Evolutionary conservation across 2,797 vertebrate genomes (phyloP), one percentile per base, ranked within the genome.

Genomic region (Anabas testudineus): DNA sequence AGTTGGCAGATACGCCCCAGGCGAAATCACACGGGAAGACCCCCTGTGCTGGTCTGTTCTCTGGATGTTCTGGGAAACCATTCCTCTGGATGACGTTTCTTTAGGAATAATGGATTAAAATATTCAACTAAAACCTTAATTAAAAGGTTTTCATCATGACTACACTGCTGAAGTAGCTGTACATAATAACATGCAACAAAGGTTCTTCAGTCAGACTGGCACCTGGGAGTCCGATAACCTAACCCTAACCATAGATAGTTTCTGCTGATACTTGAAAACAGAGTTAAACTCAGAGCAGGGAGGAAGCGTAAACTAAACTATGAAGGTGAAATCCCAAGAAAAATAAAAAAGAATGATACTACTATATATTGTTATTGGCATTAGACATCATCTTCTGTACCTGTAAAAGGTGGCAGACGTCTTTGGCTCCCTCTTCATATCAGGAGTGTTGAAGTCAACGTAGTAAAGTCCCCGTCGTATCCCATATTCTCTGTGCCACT

Each of bases 401-500:
- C 76, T 91, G 92, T 98, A 99, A 82, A 99, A 99, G 52, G 94
- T 91, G 66, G 96, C 96, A 2, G 98, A 99, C n/a, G 96, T 97
- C 87, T 99, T 99, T 0, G 96, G 95, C 76, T 95, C 88, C 82
- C 97, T 36, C 79, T 95, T 96, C 93, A 98, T 95, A 80, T 97
- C 95, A 0, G 92, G 90, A 63, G 96, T 96, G 85, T 95, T 93
- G 84, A 99, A 99, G 92, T 99, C 96, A 0, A 99, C 92, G 2
- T 97, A 98, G 89, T 96, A 99, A 26, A 99, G 94, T 2, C 98
- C 98, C 2, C 96, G 94, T 2, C 98, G 91, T 78, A 98, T 97
- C 61, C 90, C 94, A 19, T 97, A 99, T 54, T 96, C 97, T 42
- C 96, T 91, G 77, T 96, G 93, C 97, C 97, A 99, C 90, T 99